Evolutionary conservation across 2,888 invertebrate species (phyloP).

Genomic region (Vandiemenella viatica): DNA sequence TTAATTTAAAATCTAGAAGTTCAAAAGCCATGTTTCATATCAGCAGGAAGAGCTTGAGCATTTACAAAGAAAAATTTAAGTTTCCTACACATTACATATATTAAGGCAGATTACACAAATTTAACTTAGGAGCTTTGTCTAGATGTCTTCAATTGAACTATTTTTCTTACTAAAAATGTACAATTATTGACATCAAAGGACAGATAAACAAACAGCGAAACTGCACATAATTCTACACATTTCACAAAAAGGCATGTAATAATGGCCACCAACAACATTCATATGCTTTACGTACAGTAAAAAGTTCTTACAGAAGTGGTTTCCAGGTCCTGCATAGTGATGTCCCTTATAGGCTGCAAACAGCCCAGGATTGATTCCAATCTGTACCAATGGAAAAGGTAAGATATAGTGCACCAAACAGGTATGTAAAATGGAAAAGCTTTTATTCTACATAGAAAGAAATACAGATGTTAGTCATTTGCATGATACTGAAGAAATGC

Average conservation of each 20-base stretch:
- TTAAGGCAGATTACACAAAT: too few relatives aligned
- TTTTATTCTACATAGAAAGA: neutral
- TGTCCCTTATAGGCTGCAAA: constrained; percentile 97
- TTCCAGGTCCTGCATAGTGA: constrained; percentile 96
- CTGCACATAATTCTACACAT: neutral
- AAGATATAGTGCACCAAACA: neutral
- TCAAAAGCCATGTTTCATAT: too few relatives aligned
- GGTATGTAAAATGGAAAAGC: neutral
- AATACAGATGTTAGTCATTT: neutral
- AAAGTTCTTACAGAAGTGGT: constrained; percentile 77
- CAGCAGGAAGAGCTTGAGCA: too few relatives aligned
- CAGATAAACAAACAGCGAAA: too few relatives aligned
- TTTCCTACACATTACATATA: too few relatives aligned
- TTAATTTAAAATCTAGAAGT: too few relatives aligned
- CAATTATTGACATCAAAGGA: too few relatives aligned
- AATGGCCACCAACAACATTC: neutral
- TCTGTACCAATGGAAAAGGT: constrained; percentile 40
- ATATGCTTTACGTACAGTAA: neutral
- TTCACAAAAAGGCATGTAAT: neutral
- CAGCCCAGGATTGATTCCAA: constrained; percentile 94
- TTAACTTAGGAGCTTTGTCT: too few relatives aligned
- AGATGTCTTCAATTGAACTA: too few relatives aligned
- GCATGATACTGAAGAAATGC: too few relatives aligned
- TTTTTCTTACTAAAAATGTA: too few relatives aligned
- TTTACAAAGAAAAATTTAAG: too few relatives aligned